phyloP scores from a whole-genome alignment of 2,888 invertebrate genomes.

The Campopleginae sp. region DNA sequence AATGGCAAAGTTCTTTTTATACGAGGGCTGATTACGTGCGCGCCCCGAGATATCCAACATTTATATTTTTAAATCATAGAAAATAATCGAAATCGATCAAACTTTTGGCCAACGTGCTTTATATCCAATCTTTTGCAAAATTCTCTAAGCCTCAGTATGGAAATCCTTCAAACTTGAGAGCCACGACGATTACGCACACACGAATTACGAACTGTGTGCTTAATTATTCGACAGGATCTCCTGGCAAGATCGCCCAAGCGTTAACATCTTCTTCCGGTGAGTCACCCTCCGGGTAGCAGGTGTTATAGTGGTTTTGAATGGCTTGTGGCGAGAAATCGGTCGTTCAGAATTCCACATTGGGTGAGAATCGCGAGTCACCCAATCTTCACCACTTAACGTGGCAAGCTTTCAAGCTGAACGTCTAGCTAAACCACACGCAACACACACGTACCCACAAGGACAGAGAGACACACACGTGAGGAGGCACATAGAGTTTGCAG shows the following conservation, averaged over 20 bases:
- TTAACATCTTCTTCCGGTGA: constrained; percentile 30
- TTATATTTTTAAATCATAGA: no score
- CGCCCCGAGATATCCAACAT: no score
- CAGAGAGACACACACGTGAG: neutral
- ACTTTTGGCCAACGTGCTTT: no score
- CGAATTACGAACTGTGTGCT: neutral
- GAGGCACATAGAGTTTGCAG: neutral
- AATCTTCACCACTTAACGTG: constrained; percentile 53
- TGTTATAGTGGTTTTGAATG: constrained; percentile 44
- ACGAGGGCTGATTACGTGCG: no score
- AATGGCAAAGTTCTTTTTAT: neutral
- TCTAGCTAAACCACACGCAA: constrained; percentile 26
- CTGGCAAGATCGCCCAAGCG: constrained; percentile 34
- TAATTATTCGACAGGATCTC: constrained; percentile 23
- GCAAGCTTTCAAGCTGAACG: constrained; percentile 29
- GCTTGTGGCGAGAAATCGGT: constrained; percentile 50
- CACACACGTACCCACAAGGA: neutral
- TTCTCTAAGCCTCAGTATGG: neutral
- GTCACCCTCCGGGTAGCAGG: constrained; percentile 20
- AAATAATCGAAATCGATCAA: no score
- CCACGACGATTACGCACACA: constrained; percentile 2
- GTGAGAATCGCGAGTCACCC: constrained; percentile 55
- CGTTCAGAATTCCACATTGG: constrained; percentile 56
- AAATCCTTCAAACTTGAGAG: constrained; percentile 3
- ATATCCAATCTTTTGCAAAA: neutral